Conservation (phyloP, 2,113 vertebrate species). For the Rallus limicola region DNA sequence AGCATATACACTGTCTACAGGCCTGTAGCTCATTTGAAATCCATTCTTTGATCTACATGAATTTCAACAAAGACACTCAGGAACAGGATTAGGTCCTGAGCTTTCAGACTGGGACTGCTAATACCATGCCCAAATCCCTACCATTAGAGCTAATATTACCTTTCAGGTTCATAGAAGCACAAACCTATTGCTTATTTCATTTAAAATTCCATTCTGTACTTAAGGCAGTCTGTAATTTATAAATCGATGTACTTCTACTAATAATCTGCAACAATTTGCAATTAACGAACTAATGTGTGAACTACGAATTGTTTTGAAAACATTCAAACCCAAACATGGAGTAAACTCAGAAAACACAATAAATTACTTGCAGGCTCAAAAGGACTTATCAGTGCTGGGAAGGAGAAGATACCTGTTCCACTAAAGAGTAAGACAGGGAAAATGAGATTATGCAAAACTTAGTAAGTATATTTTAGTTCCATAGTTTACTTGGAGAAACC, state of each 20-base stretch:
- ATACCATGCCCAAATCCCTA: neutral
- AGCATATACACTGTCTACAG: neutral
- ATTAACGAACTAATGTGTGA: neutral
- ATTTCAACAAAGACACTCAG: neutral
- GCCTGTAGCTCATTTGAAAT: neutral
- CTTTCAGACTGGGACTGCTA: conserved; percentile 1
- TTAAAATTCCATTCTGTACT: conserved; percentile 1
- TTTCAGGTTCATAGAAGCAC: neutral
- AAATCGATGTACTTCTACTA: neutral
- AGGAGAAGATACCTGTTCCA: neutral
- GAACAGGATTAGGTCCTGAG: neutral
- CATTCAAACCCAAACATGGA: neutral
- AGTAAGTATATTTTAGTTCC: neutral
- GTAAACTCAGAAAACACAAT: neutral
- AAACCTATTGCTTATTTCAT: neutral
- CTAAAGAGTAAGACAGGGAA: neutral
- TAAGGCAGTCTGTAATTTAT: neutral
- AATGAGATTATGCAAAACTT: neutral
- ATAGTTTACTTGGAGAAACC: neutral
- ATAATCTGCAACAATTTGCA: neutral
- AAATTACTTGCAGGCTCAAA: neutral
- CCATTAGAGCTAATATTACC: conserved; percentile 6
- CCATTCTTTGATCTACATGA: neutral
- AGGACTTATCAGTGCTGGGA: neutral
- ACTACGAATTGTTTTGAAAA: neutral